Evolutionary conservation across 2,113 vertebrate species (phyloP).

Genomic region (Anguilla rostrata): DNA sequence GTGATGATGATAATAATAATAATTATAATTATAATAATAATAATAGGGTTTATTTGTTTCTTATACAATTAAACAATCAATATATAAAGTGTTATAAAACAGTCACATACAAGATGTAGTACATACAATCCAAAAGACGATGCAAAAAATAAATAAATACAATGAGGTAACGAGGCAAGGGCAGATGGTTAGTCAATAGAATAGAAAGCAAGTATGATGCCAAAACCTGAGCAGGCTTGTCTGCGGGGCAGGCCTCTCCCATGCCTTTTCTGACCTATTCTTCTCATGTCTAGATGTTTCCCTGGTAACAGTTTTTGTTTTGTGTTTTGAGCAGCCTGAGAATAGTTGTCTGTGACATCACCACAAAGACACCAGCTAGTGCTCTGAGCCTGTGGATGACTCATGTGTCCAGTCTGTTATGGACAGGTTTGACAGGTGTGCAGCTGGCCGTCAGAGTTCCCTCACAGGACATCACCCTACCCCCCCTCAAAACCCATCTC

Average conservation of each 20-base stretch:
- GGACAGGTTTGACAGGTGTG: slow-evolving; percentile 62
- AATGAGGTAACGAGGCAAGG: background rate
- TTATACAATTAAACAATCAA: no score
- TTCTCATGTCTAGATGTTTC: background rate
- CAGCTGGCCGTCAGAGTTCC: slow-evolving; percentile 37
- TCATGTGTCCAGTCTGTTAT: slow-evolving; percentile 13
- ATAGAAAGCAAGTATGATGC: no score
- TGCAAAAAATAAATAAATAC: no score
- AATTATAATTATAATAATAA: no score
- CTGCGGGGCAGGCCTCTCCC: background rate
- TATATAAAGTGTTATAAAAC: no score
- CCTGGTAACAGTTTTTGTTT: slow-evolving; percentile 1
- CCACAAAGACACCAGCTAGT: background rate
- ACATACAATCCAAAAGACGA: background rate
- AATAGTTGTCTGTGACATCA: background rate
- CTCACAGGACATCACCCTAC: slow-evolving; percentile 30
- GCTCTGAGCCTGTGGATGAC: background rate
- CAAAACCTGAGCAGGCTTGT: no score
- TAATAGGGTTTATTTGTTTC: no score
- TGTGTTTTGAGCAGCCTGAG: background rate
- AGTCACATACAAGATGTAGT: no score
- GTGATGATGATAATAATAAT: no score
- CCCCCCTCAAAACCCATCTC: slow-evolving; percentile 57
- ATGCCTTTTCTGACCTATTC: background rate
- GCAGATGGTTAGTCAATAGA: background rate